Evolutionary conservation across 2,888 invertebrate genomes (phyloP), one percentile per base, ranked within the genome.

Genomic region (Spisula solida): DNA sequence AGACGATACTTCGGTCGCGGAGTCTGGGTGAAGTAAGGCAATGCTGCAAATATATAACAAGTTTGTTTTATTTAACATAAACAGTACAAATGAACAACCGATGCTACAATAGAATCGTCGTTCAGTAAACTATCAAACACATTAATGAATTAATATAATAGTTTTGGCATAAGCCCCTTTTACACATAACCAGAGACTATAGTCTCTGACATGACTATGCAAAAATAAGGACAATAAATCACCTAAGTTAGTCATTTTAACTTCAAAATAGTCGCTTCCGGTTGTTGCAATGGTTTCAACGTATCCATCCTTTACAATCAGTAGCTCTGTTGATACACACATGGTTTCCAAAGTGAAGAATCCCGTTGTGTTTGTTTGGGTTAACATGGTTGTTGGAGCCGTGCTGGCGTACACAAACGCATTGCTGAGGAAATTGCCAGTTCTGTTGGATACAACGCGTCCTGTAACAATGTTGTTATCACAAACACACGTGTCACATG

Each of bases 401-500:
- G 84, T 56, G 5, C 34, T 41, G 12, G 84, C n/a, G 34, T 48
- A 84, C 60, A 60, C 56, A 16, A 25, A 29, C 8, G 51, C 84
- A 60, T 84, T 84, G 51, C 75, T 48, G 48, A 84, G n/a, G 10
- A 75, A 75, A 66, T 75, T 18, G n/a, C 75, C 51, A 8, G 84
- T 75, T 29, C 10, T 10, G 12, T 60, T 66, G 41, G 51, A 70
- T 25, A 60, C 12, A 25, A 84, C 84, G 70, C 84, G 34, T 48
- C 84, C 84, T 0, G 47, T 78, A 1, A 84, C 51, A 8, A 75
- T 66, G 1, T 41, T 75, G 41, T 60, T 60, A 10, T 48, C 31
- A 78, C 84, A 84, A 8, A 31, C 18, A 48, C 84, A 84, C 10
- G 75, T 84, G 70, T 70, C 75, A 31, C 84, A 84, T 20, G 41